Percentiles rank a stretch among this genome's conserved stretches.
phyloP scores from a whole-genome alignment of 2,797 vertebrate genomes.

The Helostoma temminkii region DNA sequence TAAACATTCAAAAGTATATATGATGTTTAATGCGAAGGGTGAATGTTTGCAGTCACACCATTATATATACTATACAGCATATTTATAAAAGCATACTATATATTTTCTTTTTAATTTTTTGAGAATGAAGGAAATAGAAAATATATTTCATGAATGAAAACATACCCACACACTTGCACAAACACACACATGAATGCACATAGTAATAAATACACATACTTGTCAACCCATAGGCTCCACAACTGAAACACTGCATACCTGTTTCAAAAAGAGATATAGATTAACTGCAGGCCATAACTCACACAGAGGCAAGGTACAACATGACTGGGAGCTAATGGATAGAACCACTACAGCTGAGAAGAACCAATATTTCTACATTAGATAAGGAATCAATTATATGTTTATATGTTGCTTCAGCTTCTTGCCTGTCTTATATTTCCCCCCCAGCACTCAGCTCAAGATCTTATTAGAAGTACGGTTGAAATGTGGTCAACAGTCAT shows the following conservation, averaged over 20 bases:
- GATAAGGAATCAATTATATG: conserved; percentile 70
- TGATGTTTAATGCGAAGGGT: no score
- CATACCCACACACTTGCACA: not conserved
- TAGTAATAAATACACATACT: conserved; percentile 6
- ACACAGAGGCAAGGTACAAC: conserved; percentile 51
- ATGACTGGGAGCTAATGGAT: conserved; percentile 61
- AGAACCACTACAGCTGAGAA: conserved; percentile 42
- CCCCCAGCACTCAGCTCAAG: conserved; percentile 7
- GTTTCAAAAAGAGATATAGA: conserved; percentile 49
- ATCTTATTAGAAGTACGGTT: conserved; percentile 13
- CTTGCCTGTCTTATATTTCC: not conserved
- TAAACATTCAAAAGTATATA: no score
- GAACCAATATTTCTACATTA: conserved; percentile 62
- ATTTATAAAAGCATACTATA: not conserved
- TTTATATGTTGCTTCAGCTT: conserved; percentile 49
- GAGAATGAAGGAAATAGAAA: not conserved
- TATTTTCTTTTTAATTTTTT: no score
- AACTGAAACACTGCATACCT: conserved; percentile 3
- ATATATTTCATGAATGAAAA: conserved; percentile 1
- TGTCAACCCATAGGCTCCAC: conserved; percentile 2
- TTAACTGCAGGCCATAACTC: conserved; percentile 57
- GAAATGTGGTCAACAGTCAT: not conserved
- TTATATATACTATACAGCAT: no score
- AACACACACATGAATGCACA: conserved; percentile 11
- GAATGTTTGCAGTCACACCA: no score